Conservation (phyloP, 53 echinoderm and acorn worm species). For the Luidia sarsii region DNA sequence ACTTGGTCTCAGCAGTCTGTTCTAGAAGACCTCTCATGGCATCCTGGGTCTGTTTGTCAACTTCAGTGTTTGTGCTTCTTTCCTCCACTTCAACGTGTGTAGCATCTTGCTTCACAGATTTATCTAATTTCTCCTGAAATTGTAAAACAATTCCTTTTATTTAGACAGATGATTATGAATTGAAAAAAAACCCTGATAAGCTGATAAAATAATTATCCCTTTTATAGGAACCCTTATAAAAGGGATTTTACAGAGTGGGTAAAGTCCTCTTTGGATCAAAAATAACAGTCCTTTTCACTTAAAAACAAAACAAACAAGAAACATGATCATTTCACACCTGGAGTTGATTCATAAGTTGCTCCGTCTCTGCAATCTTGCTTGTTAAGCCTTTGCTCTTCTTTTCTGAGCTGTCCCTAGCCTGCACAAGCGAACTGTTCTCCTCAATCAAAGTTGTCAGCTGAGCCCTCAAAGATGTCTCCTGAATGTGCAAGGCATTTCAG, state of each 20-base stretch:
- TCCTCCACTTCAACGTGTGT: not conserved
- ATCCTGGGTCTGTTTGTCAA: too few species aligned
- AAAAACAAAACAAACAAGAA: not conserved
- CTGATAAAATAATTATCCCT: too few species aligned
- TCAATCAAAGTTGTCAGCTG: not conserved
- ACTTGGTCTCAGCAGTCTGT: too few species aligned
- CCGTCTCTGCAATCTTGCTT: slow-evolving; percentile 21
- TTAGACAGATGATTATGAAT: too few species aligned
- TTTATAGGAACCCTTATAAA: too few species aligned
- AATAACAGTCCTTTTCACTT: too few species aligned
- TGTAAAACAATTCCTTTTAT: not conserved
- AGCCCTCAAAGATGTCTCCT: slow-evolving; percentile 30
- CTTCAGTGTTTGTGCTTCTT: slow-evolving; percentile 26
- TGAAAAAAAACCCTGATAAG: too few species aligned
- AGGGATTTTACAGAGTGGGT: too few species aligned
- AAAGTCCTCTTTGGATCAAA: too few species aligned
- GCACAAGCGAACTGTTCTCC: slow-evolving; percentile 4
- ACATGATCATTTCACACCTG: slow-evolving; percentile 18
- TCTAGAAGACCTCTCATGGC: too few species aligned
- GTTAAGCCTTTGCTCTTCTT: slow-evolving; percentile 48
- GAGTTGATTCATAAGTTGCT: slow-evolving; percentile 10
- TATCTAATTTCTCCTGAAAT: slow-evolving; percentile 5
- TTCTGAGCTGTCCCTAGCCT: slow-evolving; percentile 31
- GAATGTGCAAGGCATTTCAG: too few species aligned
- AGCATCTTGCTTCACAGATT: not conserved